phyloP scores from a whole-genome alignment of 2,888 invertebrate species.

The Pimpla rufipes region DNA sequence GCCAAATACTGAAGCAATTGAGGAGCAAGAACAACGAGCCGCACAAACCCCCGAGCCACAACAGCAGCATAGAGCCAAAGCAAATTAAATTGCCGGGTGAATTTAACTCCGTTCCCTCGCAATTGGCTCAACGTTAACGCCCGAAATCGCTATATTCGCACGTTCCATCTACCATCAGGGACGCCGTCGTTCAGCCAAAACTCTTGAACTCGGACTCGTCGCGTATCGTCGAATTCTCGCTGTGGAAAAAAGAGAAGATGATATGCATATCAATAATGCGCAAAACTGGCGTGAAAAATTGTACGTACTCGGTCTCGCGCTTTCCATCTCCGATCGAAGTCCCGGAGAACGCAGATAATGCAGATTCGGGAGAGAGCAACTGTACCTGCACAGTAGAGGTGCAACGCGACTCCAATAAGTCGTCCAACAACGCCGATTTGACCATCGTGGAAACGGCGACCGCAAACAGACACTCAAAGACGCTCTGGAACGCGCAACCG shows the following conservation, averaged over 20 bases:
- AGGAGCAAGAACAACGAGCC: conserved; percentile 76
- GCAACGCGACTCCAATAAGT: not conserved
- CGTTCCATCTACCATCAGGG: conserved; percentile 72
- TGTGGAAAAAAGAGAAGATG: conserved; percentile 79
- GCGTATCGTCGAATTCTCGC: conserved; percentile 78
- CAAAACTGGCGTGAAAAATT: conserved; percentile 52
- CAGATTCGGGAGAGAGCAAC: conserved; percentile 63
- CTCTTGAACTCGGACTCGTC: conserved; percentile 73
- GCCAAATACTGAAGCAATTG: conserved; percentile 61
- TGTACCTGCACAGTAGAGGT: conserved; percentile 68
- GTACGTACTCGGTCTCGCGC: conserved; percentile 17
- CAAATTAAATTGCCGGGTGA: conserved; percentile 73
- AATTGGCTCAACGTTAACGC: conserved; percentile 48
- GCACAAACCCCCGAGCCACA: conserved; percentile 81
- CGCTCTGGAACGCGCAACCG: conserved; percentile 79
- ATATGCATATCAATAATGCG: conserved; percentile 80
- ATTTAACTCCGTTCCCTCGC: conserved; percentile 68
- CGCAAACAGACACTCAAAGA: conserved; percentile 72
- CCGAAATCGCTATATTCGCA: conserved; percentile 68
- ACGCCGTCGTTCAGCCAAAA: conserved; percentile 73
- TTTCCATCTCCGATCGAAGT: not conserved
- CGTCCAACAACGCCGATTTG: conserved; percentile 34
- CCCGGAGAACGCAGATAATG: not conserved
- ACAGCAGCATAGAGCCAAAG: conserved; percentile 77
- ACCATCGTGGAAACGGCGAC: conserved; percentile 24